Percentiles rank a stretch among this genome's conserved stretches.
Evolutionary conservation across 1,140 invertebrate species (phyloP).

Genomic region (Vollenhovia emeryi): DNA sequence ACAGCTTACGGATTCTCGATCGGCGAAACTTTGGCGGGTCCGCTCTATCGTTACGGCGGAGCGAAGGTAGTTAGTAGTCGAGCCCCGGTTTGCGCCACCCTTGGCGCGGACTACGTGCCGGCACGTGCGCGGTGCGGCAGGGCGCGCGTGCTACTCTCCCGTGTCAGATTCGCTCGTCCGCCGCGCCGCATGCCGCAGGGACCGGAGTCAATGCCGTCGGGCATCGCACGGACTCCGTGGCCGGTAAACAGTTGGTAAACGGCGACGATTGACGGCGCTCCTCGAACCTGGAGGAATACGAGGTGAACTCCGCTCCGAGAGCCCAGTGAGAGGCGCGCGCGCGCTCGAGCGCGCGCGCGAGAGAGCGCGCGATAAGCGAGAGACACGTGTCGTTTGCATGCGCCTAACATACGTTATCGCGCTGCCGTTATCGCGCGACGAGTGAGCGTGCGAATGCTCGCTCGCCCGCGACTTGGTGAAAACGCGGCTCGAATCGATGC

Average conservation of each 20-base stretch:
- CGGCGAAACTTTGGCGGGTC: no score
- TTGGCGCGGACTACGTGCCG: conserved; percentile 46
- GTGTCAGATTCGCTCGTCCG: conserved; percentile 65
- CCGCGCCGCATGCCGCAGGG: conserved; percentile 64
- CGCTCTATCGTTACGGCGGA: no score
- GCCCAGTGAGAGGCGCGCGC: no score
- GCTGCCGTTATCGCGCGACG: conserved; percentile 41
- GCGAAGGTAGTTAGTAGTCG: conserved; percentile 35
- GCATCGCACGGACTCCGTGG: conserved; percentile 9
- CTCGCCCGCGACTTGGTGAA: no score
- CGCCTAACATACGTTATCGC: conserved; percentile 28
- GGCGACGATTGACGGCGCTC: neutral
- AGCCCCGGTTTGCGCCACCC: conserved; percentile 11
- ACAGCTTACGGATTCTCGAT: no score
- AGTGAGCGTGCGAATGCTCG: conserved; percentile 14
- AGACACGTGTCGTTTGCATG: conserved; percentile 12
- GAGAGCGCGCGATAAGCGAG: neutral
- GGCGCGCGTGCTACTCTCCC: conserved; percentile 68
- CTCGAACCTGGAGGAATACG: no score
- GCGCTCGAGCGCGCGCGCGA: neutral
- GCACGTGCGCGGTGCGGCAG: conserved; percentile 53
- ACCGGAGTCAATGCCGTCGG: conserved; percentile 45
- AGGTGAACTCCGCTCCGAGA: no score
- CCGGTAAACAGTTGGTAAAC: conserved; percentile 15
- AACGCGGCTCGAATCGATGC: conserved; percentile 38